A percentile compares a stretch with the other conserved stretches of the same genome.
phyloP scores from a whole-genome alignment of 2,113 vertebrate genomes.

The Onychostoma macrolepis region DNA sequence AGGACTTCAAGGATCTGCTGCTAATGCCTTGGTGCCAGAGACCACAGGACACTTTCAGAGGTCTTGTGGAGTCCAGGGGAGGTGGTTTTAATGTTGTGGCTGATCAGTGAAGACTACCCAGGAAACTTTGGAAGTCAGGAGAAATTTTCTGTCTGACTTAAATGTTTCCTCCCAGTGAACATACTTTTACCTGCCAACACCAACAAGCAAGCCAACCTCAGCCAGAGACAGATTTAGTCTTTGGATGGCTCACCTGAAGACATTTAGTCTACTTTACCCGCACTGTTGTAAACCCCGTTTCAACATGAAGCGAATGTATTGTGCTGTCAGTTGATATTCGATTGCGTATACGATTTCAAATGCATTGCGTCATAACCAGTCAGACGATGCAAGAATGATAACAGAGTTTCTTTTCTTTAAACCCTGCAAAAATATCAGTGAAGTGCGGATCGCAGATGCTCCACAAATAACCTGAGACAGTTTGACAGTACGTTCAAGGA shows the following conservation, averaged over 20 bases:
- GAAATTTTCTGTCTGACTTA: neutral
- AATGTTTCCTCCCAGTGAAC: neutral
- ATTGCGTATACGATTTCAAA: neutral
- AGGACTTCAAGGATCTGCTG: too few species aligned
- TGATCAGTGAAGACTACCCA: neutral
- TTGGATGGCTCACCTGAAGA: conserved; percentile 1
- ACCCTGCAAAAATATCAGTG: neutral
- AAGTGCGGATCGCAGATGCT: neutral
- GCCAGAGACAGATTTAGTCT: neutral
- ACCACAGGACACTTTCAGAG: neutral
- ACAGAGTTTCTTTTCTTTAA: neutral
- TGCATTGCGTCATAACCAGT: conserved; percentile 8
- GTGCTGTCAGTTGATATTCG: neutral
- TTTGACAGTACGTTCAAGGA: neutral
- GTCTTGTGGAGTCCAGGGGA: too few species aligned
- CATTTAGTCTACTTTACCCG: neutral
- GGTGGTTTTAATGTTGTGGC: too few species aligned
- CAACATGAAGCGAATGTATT: neutral
- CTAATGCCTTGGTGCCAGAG: neutral
- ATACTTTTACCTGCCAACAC: neutral
- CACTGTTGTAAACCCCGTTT: neutral
- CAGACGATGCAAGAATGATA: conserved; percentile 10
- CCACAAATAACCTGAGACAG: neutral
- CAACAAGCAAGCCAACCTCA: neutral
- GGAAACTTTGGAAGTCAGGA: neutral